phyloP scores from a whole-genome alignment of 2,797 vertebrate species.

The Vultur gryphus region DNA sequence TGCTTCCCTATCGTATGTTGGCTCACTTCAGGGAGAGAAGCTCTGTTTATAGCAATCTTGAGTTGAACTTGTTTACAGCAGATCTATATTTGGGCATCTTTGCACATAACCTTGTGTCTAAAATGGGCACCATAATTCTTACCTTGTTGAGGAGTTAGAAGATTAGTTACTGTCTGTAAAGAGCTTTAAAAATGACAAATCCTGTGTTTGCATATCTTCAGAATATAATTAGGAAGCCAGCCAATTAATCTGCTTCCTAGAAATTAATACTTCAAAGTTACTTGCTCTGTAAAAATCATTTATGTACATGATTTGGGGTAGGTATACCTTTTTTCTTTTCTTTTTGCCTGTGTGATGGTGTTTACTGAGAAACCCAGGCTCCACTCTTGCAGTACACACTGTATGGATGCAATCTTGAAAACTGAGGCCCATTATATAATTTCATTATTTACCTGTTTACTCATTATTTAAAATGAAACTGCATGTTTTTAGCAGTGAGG shows the following conservation, averaged over 20 bases:
- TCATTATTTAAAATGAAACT: not conserved
- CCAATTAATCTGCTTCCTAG: not conserved
- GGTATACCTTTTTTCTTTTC: not conserved
- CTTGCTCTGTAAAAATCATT: not conserved
- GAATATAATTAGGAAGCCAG: not conserved
- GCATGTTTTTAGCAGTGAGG: not conserved
- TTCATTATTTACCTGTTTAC: not conserved
- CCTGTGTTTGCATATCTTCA: not conserved
- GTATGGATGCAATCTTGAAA: not conserved
- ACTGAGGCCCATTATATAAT: not conserved
- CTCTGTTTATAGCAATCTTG: conserved; percentile 34
- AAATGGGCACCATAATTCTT: conserved; percentile 36
- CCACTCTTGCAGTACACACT: not conserved
- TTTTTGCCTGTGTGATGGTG: not conserved
- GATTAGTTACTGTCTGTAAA: not conserved
- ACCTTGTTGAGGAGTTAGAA: not conserved
- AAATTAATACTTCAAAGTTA: not conserved
- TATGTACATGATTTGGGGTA: not conserved
- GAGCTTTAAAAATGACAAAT: conserved; percentile 8
- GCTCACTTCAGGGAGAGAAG: not conserved
- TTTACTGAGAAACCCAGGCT: not conserved
- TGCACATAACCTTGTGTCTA: conserved; percentile 12
- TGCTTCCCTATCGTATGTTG: not conserved
- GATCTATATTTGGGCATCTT: conserved; percentile 53
- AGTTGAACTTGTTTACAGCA: conserved; percentile 23